These are phyloP conservation scores for Lasioglossum baleicum DNA, from an alignment of 1,140 invertebrate genomes.

Conservation along the genomic window DNA sequence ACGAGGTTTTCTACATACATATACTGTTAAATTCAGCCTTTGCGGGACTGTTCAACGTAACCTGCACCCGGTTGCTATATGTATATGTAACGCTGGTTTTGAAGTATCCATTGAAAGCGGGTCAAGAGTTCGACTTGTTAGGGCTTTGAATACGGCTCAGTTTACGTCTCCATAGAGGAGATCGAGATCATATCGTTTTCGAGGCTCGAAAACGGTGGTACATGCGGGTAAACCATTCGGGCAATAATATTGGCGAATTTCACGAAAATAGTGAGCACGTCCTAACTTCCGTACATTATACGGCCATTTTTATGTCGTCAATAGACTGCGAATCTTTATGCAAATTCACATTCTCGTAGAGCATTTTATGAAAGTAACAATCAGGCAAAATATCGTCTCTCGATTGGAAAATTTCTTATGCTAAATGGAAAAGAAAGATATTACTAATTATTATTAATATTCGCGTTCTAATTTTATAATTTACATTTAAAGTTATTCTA, in stretches of 20 bases:
- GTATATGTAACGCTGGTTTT: background rate
- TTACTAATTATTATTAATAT: too few species aligned
- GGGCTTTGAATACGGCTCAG: slow-evolving; percentile 5
- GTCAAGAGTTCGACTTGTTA: slow-evolving; percentile 4
- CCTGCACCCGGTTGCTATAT: background rate
- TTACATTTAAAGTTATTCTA: too few species aligned
- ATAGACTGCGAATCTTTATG: too few species aligned
- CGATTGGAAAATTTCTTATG: too few species aligned
- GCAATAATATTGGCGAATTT: background rate
- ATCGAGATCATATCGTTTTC: slow-evolving; percentile 3
- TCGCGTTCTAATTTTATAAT: too few species aligned
- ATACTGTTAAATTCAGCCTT: background rate
- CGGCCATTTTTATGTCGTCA: background rate
- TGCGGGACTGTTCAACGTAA: background rate
- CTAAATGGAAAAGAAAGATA: too few species aligned
- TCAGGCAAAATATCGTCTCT: too few species aligned
- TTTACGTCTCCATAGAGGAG: slow-evolving; percentile 1
- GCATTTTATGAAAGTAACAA: too few species aligned
- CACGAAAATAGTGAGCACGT: background rate
- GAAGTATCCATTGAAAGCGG: background rate
- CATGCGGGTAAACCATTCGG: background rate
- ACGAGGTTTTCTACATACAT: background rate
- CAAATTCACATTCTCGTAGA: too few species aligned
- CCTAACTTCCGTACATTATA: background rate
- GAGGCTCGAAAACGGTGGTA: background rate